Conservation (phyloP, 2,113 vertebrate species). For the Neolamprologus brichardi region DNA sequence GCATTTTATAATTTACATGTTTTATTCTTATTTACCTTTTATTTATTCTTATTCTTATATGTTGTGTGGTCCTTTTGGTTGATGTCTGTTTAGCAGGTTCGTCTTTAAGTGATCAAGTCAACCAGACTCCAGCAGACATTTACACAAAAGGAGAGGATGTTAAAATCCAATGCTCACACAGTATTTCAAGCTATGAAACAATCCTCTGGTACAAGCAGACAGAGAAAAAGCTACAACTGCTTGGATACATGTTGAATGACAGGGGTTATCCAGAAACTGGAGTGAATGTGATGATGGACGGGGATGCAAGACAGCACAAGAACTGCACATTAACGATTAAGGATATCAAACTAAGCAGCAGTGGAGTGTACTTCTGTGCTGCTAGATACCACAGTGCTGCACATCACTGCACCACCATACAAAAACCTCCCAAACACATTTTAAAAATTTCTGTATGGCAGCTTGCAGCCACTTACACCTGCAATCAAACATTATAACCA, state of each 20-base stretch:
- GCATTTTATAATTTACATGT: background rate
- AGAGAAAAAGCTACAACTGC: background rate
- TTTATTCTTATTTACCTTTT: fast-evolving
- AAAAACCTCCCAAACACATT: too few relatives aligned
- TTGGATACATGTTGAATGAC: background rate
- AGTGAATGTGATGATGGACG: background rate
- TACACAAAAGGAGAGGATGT: fast-evolving
- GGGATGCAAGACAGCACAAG: too few relatives aligned
- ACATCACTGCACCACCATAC: too few relatives aligned
- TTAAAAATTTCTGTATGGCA: too few relatives aligned
- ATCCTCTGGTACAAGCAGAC: slow-evolving; percentile 24
- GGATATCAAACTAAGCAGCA: too few relatives aligned
- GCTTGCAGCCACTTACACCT: too few relatives aligned
- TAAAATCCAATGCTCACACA: background rate
- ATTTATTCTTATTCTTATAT: background rate
- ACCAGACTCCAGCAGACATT: background rate
- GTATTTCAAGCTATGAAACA: fast-evolving
- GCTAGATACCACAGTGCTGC: too few relatives aligned
- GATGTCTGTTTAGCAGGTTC: background rate
- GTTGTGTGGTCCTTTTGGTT: background rate
- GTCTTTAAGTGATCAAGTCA: background rate
- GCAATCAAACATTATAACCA: too few relatives aligned
- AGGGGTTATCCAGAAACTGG: fast-evolving
- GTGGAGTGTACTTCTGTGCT: too few relatives aligned
- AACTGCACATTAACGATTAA: too few relatives aligned